Conservation (phyloP, 2,888 invertebrate species). For the Leptopilina drosophilae region DNA sequence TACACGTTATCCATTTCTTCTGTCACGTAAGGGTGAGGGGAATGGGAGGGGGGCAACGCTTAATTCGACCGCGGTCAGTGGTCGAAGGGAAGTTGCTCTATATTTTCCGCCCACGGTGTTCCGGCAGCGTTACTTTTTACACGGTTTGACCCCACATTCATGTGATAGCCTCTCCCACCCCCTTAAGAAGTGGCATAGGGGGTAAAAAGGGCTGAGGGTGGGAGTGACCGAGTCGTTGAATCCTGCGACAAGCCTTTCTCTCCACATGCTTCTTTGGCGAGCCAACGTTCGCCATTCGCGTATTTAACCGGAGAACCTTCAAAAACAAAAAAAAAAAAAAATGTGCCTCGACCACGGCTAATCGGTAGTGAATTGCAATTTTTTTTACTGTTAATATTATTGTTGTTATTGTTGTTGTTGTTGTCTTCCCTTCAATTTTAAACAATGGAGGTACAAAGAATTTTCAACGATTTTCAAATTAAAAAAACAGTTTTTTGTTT, state of each 20-base stretch:
- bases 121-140: conserved; percentile 50
- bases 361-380: conserved; percentile 34
- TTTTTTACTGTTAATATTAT: conserved; percentile 2
- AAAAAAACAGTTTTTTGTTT: neutral
- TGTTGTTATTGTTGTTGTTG: no score
- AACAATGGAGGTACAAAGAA: conserved; percentile 18
- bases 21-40: conserved; percentile 27
- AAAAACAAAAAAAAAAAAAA: conserved; percentile 26
- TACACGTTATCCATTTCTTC: conserved; percentile 39
- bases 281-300: conserved; percentile 66
- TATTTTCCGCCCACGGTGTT: conserved; percentile 48
- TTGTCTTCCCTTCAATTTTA: neutral
- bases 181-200: conserved; percentile 51
- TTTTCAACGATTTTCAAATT: neutral
- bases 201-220: conserved; percentile 58
- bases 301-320: conserved; percentile 55
- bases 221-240: conserved; percentile 59
- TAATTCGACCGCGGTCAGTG: conserved; percentile 56
- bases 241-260: conserved; percentile 66
- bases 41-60: neutral
- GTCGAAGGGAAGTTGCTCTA: conserved; percentile 50
- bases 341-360: conserved; percentile 59
- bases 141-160: conserved; percentile 64
- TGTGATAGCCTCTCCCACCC: conserved; percentile 63
- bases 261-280: conserved; percentile 70